A percentile compares a stretch with the other conserved stretches of the same genome.
These are phyloP conservation scores for Sminthurinus aureus DNA, from an alignment of 2,888 invertebrate species.

Conservation along the genomic window DNA sequence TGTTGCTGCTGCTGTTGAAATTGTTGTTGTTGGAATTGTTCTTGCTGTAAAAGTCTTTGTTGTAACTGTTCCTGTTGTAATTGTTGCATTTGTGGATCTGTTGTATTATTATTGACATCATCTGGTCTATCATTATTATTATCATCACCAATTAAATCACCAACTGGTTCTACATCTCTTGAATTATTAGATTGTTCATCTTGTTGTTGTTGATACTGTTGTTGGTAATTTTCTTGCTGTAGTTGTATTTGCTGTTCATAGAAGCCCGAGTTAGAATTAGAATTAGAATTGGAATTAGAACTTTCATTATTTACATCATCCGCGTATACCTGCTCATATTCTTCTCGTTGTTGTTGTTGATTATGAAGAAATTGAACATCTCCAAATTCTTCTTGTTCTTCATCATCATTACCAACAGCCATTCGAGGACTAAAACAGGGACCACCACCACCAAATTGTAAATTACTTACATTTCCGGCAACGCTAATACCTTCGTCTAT, in stretches of 20 bases:
- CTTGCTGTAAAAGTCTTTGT: constrained; percentile 45
- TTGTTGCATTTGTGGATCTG: constrained; percentile 56
- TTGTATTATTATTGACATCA: constrained; percentile 59
- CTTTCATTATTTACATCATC: neutral
- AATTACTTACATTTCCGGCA: constrained; percentile 41
- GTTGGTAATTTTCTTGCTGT: neutral
- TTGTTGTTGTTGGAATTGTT: constrained; percentile 37
- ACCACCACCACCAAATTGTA: constrained; percentile 6
- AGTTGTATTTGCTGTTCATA: constrained; percentile 3
- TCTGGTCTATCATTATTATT: constrained; percentile 59
- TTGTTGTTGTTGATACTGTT: too few relatives aligned
- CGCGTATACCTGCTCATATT: neutral
- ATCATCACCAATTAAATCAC: constrained; percentile 51
- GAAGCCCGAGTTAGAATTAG: constrained; percentile 23
- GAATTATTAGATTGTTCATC: constrained; percentile 6
- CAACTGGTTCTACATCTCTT: constrained; percentile 7
- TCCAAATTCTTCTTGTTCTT: neutral
- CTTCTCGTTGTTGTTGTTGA: constrained; percentile 13
- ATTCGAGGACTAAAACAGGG: constrained; percentile 25
- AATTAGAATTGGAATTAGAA: constrained; percentile 19
- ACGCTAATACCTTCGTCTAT: constrained; percentile 54
- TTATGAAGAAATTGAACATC: neutral
- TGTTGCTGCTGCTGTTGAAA: constrained; percentile 11
- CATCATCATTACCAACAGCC: constrained; percentile 18
- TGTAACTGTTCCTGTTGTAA: constrained; percentile 52